phyloP scores from a whole-genome alignment of 2,888 invertebrate genomes.

The Beris chalybata region DNA sequence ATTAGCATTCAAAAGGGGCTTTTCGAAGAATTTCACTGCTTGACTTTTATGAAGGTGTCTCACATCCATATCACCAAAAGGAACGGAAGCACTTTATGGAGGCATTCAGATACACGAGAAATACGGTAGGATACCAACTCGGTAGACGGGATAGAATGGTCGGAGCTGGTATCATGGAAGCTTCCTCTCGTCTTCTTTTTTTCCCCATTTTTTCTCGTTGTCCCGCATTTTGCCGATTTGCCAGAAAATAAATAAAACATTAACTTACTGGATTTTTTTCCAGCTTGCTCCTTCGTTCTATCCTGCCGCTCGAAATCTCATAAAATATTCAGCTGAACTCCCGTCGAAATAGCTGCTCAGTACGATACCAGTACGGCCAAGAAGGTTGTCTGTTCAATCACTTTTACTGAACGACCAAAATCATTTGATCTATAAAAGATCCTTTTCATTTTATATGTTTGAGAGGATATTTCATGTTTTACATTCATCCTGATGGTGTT shows the following conservation, averaged over 20 bases:
- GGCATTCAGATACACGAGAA: no score
- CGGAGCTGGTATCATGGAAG: not conserved
- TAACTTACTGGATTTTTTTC: slow-evolving; percentile 5
- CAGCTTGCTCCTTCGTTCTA: not conserved
- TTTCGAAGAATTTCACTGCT: slow-evolving; percentile 21
- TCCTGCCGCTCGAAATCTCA: not conserved
- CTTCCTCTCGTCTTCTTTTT: not conserved
- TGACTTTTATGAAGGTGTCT: slow-evolving; percentile 26
- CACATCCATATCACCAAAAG: slow-evolving; percentile 13
- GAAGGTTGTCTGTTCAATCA: no score
- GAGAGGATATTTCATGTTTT: no score
- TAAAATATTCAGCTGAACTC: slow-evolving; percentile 14
- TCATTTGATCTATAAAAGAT: no score
- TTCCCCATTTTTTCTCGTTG: not conserved
- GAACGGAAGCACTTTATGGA: slow-evolving; percentile 14
- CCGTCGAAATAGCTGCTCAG: not conserved
- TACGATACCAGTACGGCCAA: no score
- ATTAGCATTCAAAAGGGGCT: slow-evolving; percentile 31
- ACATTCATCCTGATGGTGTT: no score
- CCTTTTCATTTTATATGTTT: no score
- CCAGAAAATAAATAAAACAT: slow-evolving; percentile 18
- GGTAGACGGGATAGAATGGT: not conserved
- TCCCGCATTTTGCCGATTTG: not conserved
- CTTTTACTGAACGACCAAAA: no score
- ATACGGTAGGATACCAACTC: no score